Base-by-base conservation (phyloP, 2,113 vertebrate genomes). In the Microtus pennsylvanicus region DNA sequence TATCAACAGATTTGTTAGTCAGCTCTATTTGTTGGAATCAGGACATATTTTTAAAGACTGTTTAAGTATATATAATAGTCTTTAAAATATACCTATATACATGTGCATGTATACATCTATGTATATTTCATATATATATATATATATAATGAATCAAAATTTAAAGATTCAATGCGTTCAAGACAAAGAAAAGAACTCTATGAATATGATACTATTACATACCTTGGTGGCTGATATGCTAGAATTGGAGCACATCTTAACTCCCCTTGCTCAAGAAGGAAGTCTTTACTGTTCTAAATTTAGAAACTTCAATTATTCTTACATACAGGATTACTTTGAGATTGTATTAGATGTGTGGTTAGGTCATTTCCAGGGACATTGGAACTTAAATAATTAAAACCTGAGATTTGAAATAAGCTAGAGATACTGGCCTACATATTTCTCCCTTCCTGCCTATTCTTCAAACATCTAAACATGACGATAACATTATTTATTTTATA, bases 261-360 rank as follows among this genome's bases (percentile, higher is more conserved):
- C 2, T 90, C 6, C 69, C 35, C 6, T 58, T 52, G 16, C 30
- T 76, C 24, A 93, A 52, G 75, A n/a, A 63, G 1, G 11, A 21
- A 95, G 8, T 81, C 55, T 96, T 42, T 87, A 7, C 30, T 67
- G 38, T 72, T 85, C 42, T 47, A 91, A 17, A 10, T 91, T 85
- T 83, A 91, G 96, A 85, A 30, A 14, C 9, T 91, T 75, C 11
- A 65, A 61, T 72, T 92, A 87, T 80, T 92, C 55, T 85, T 11
- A 86, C 88, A 91, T 17, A 81, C n/a, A 58, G 0, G 55, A 5
- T 55, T 50, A 17, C 80, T 33, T 47, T 65, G 42, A 65, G 45
- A 82, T 86, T 42, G 47, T 21, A 96, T 88, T 89, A 82, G 33
- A 87, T 0, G 33, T 7, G 42, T 21, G 19, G 4, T 75, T n/a